Percentiles rank a stretch among this genome's conserved stretches.
Evolutionary conservation across 2,797 vertebrate genomes (phyloP).

Genomic region (Peromyscus nudipes): DNA sequence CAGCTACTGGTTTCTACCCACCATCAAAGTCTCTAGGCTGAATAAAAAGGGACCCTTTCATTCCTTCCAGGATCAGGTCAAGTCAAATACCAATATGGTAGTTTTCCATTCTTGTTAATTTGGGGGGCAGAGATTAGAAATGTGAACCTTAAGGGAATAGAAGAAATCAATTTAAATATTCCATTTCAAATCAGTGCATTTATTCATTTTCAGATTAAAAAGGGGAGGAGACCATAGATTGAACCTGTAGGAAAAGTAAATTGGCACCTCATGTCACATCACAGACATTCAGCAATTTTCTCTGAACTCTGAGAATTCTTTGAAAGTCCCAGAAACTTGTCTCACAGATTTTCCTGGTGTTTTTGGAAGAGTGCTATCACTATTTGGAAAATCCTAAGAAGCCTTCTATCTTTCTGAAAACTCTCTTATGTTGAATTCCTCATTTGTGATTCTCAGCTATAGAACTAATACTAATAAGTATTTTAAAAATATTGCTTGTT

Average conservation of each 20-base stretch:
- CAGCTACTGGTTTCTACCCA: not conserved
- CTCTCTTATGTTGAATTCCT: slow-evolving; percentile 60
- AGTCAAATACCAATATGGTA: not conserved
- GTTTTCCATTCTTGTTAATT: slow-evolving; percentile 59
- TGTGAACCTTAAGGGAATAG: slow-evolving; percentile 63
- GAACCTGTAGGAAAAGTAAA: slow-evolving; percentile 67
- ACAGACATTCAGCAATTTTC: slow-evolving; percentile 82
- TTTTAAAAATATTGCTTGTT: slow-evolving; percentile 62
- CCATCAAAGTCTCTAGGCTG: not conserved
- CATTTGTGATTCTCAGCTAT: slow-evolving; percentile 77
- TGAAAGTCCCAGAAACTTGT: slow-evolving; percentile 81
- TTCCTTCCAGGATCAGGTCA: slow-evolving; percentile 16
- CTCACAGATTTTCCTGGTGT: slow-evolving; percentile 72
- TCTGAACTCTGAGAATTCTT: slow-evolving; percentile 84
- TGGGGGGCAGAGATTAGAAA: slow-evolving; percentile 68
- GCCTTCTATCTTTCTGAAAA: not conserved
- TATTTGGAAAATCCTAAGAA: slow-evolving; percentile 74
- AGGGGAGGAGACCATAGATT: not conserved
- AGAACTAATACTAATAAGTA: slow-evolving; percentile 40
- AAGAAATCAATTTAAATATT: slow-evolving; percentile 3
- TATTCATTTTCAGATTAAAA: slow-evolving; percentile 56
- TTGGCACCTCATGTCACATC: slow-evolving; percentile 77
- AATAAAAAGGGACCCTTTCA: not conserved
- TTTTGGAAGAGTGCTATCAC: slow-evolving; percentile 81
- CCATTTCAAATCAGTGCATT: slow-evolving; percentile 59